phyloP scores from a whole-genome alignment of 92 coral and sea anemone species.

The Micromussa lordhowensis region DNA sequence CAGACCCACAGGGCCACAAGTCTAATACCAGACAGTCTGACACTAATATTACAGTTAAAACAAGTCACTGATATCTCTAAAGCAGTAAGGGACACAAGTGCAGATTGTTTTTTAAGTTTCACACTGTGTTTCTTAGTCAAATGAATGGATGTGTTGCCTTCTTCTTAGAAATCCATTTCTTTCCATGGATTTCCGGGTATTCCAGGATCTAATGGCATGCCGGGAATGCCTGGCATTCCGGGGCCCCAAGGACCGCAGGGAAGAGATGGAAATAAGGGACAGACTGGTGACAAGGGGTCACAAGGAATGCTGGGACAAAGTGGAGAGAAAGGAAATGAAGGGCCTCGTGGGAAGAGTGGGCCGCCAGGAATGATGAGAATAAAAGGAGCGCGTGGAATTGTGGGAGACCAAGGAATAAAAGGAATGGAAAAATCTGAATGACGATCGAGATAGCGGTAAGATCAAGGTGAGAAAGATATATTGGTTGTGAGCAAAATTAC shows the following conservation, averaged over 20 bases:
- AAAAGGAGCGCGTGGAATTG: background rate
- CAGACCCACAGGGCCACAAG: no score
- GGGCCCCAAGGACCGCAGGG: background rate
- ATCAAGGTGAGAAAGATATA: background rate
- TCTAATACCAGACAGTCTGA: no score
- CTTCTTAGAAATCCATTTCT: background rate
- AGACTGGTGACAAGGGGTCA: background rate
- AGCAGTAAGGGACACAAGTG: no score
- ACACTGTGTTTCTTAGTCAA: background rate
- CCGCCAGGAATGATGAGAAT: background rate
- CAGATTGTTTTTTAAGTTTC: no score
- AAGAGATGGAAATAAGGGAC: background rate
- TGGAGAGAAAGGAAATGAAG: background rate
- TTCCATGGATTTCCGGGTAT: background rate
- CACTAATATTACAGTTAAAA: no score
- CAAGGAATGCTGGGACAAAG: background rate
- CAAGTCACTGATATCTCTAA: no score
- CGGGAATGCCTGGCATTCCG: constrained; percentile 5
- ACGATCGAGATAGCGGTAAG: background rate
- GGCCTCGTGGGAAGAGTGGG: background rate
- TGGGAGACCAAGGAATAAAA: background rate
- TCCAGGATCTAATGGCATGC: background rate
- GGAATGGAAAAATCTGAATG: background rate
- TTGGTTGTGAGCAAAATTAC: no score
- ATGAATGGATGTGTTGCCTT: background rate